These are phyloP conservation scores for Notodonta ziczac DNA, from an alignment of 2,888 invertebrate genomes.

Conservation along the genomic window DNA sequence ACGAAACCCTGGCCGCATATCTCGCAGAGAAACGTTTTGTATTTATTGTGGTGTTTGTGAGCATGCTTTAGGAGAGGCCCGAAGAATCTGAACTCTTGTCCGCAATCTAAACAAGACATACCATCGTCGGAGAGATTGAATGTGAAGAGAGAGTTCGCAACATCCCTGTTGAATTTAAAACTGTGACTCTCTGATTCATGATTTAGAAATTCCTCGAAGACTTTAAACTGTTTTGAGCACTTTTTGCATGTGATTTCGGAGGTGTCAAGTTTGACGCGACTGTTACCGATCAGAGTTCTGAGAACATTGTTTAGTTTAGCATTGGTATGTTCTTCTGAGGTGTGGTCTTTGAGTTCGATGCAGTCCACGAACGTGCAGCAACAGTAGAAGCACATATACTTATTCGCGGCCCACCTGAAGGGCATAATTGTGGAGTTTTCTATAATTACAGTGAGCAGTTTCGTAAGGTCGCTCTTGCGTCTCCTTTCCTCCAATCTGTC, in stretches of 20 bases:
- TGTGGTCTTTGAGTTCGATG: constrained; percentile 44
- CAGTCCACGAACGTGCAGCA: constrained; percentile 48
- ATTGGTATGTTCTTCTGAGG: constrained; percentile 47
- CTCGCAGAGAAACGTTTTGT: constrained; percentile 55
- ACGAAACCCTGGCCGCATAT: constrained; percentile 68
- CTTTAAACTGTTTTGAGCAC: constrained; percentile 39
- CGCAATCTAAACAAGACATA: constrained; percentile 57
- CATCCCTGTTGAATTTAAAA: constrained; percentile 44
- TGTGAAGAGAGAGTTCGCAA: constrained; percentile 40
- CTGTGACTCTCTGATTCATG: constrained; percentile 46
- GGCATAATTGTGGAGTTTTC: constrained; percentile 56
- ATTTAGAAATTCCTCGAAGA: constrained; percentile 44
- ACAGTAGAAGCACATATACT: constrained; percentile 59
- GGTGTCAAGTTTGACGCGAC: constrained; percentile 53
- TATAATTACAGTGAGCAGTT: constrained; percentile 41
- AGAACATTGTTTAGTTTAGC: constrained; percentile 44
- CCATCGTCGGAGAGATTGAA: constrained; percentile 55
- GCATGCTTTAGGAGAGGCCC: constrained; percentile 54
- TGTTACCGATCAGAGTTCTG: constrained; percentile 38
- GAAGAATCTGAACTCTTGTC: constrained; percentile 55
- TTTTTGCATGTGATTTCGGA: constrained; percentile 51
- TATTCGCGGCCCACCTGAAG: constrained; percentile 53
- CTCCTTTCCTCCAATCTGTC: constrained; percentile 27
- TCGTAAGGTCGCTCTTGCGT: constrained; percentile 43
- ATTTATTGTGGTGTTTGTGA: constrained; percentile 54